Conservation (phyloP, 92 coral and sea anemone species). For the Umimayanthus kanabou region DNA sequence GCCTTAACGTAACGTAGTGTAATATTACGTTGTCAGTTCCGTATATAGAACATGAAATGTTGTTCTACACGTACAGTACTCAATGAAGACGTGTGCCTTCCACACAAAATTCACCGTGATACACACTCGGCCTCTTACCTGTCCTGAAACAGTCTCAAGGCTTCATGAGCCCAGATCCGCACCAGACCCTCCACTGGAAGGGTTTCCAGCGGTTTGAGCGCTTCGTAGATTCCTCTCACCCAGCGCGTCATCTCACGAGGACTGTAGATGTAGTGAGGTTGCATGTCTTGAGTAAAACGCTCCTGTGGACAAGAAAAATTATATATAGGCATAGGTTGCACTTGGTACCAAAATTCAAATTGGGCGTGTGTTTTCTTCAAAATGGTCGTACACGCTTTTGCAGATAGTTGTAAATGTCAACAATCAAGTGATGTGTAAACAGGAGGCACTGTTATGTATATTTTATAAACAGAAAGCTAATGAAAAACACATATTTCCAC, state of each 20-base stretch:
- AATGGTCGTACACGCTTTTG: too few species aligned
- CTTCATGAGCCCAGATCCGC: slow-evolving; percentile 99
- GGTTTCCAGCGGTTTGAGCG: slow-evolving; percentile 91
- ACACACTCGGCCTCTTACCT: slow-evolving; percentile 58
- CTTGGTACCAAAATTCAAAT: too few species aligned
- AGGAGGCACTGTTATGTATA: too few species aligned
- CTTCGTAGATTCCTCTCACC: slow-evolving; percentile 99
- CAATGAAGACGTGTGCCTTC: background rate
- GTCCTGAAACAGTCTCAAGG: slow-evolving; percentile 93
- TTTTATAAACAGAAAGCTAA: too few species aligned
- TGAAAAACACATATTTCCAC: too few species aligned
- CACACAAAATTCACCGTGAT: background rate
- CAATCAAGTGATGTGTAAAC: too few species aligned
- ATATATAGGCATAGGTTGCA: too few species aligned
- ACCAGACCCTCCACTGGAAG: slow-evolving; percentile 87
- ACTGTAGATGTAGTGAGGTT: slow-evolving; percentile 99
- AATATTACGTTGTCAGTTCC: too few species aligned
- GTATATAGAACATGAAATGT: background rate
- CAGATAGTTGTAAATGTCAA: too few species aligned
- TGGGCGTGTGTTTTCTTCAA: too few species aligned
- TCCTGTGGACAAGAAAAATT: slow-evolving; percentile 56
- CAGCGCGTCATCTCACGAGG: slow-evolving; percentile 99
- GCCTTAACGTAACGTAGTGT: too few species aligned
- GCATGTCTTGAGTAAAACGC: slow-evolving; percentile 99
- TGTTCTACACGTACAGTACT: background rate